Evolutionary conservation across 2,113 vertebrate genomes (phyloP).

Genomic region (Rhodinocichla rosea): DNA sequence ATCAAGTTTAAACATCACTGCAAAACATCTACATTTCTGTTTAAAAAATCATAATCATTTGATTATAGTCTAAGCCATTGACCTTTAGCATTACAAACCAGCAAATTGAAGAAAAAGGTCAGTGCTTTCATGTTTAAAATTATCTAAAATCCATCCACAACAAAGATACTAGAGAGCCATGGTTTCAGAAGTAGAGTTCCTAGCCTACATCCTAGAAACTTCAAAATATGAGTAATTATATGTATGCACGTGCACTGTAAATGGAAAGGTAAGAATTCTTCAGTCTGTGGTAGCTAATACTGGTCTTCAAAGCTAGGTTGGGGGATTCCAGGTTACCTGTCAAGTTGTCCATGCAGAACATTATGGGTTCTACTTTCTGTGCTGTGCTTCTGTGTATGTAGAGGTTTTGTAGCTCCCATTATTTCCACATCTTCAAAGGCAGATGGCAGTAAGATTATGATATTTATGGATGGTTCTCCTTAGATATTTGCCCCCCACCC

Average conservation of each 20-base stretch:
- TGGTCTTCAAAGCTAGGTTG: neutral
- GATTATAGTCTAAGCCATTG: neutral
- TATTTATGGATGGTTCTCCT: neutral
- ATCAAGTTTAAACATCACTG: neutral
- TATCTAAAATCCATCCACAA: neutral
- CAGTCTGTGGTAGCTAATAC: neutral
- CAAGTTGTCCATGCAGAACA: neutral
- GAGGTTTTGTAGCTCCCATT: neutral
- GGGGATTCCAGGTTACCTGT: neutral
- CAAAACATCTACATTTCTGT: neutral
- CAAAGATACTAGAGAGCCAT: neutral
- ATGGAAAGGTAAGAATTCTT: neutral
- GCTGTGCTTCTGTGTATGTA: neutral
- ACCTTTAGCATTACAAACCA: neutral
- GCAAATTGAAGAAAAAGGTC: neutral
- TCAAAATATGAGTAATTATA: neutral
- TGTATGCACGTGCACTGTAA: rapidly evolving
- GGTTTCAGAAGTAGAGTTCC: neutral
- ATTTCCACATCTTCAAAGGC: neutral
- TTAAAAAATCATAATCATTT: neutral
- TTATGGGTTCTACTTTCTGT: neutral
- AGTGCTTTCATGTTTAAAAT: neutral
- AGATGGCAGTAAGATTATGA: neutral
- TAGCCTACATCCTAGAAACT: neutral
- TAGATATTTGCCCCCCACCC: neutral